These are phyloP conservation scores for Alosa alosa DNA, from an alignment of 2,113 vertebrate species.

Conservation along the genomic window DNA sequence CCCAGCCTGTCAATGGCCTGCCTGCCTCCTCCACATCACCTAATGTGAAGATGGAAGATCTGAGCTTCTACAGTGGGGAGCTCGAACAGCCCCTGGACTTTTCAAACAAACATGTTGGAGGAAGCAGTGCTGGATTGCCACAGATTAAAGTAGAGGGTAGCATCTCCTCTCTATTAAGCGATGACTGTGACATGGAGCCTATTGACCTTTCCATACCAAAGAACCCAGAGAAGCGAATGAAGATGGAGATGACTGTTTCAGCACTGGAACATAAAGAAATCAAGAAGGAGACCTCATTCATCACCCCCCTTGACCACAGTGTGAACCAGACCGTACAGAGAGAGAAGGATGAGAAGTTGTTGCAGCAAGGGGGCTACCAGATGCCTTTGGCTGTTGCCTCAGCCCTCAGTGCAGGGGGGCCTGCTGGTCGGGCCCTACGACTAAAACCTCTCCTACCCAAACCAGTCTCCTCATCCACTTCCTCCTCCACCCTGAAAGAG, in stretches of 20 bases:
- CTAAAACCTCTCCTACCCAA: conserved; percentile 95
- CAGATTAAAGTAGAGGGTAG: conserved; percentile 40
- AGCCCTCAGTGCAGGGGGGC: conserved; percentile 57
- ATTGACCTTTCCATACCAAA: conserved; percentile 94
- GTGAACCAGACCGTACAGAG: conserved; percentile 12
- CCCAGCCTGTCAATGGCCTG: conserved; percentile 36
- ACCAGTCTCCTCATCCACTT: conserved; percentile 63
- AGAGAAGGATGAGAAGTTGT: conserved; percentile 32
- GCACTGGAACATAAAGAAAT: conserved; percentile 36
- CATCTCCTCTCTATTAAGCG: conserved; percentile 52
- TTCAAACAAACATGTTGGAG: conserved; percentile 73
- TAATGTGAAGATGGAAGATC: conserved; percentile 40
- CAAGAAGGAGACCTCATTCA: conserved; percentile 63
- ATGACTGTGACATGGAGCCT: conserved; percentile 82
- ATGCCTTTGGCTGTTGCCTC: conserved; percentile 33
- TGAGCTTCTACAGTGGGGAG: conserved; percentile 37
- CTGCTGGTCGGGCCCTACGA: conserved; percentile 65
- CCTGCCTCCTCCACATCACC: conserved; percentile 63
- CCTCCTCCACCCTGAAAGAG: conserved; percentile 34
- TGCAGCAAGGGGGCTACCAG: conserved; percentile 42
- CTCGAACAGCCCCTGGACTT: conserved; percentile 89
- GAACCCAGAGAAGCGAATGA: conserved; percentile 70
- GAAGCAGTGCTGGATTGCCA: conserved; percentile 45
- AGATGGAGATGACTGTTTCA: conserved; percentile 43
- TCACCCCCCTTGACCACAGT: conserved; percentile 37